These are phyloP conservation scores for Drosophila multiciliata DNA, from an alignment of 2,888 invertebrate species.

Conservation along the genomic window DNA sequence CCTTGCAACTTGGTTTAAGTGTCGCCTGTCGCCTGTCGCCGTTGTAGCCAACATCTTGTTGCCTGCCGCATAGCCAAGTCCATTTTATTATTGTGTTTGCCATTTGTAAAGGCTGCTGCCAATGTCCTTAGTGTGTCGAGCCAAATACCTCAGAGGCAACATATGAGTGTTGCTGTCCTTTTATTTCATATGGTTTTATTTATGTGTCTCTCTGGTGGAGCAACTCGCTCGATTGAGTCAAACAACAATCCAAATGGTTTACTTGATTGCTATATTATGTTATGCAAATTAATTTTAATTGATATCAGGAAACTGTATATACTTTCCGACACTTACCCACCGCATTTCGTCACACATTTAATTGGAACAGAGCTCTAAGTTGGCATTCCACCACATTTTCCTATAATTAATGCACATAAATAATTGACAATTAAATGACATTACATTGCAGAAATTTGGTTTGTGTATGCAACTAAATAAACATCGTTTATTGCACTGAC, in stretches of 20 bases:
- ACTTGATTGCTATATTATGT: slow-evolving; percentile 38
- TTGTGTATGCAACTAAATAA: slow-evolving; percentile 29
- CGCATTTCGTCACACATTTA: slow-evolving; percentile 34
- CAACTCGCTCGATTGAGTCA: slow-evolving; percentile 9
- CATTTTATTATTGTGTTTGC: slow-evolving; percentile 31
- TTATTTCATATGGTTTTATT: slow-evolving; percentile 25
- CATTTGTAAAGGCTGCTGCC: slow-evolving; percentile 29
- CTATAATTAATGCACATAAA: slow-evolving; percentile 59
- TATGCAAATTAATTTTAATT: slow-evolving; percentile 61
- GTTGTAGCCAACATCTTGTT: slow-evolving; percentile 2
- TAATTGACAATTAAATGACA: slow-evolving; percentile 65
- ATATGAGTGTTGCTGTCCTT: slow-evolving; percentile 29
- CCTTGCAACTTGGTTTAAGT: slow-evolving; percentile 42
- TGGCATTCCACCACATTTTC: slow-evolving; percentile 4
- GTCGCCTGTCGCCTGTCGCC: slow-evolving; percentile 5
- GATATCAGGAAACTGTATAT: slow-evolving; percentile 1
- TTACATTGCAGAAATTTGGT: slow-evolving; percentile 40
- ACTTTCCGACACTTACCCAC: neutral
- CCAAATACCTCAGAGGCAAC: slow-evolving; percentile 57
- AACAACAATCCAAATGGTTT: slow-evolving; percentile 19
- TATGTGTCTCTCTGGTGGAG: slow-evolving; percentile 14
- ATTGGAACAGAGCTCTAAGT: slow-evolving; percentile 14
- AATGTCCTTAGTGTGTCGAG: slow-evolving; percentile 28
- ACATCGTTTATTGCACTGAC: slow-evolving; percentile 37
- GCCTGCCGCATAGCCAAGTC: slow-evolving; percentile 12